phyloP scores from a whole-genome alignment of 2,888 invertebrate species.

The Saturnia pavonia region DNA sequence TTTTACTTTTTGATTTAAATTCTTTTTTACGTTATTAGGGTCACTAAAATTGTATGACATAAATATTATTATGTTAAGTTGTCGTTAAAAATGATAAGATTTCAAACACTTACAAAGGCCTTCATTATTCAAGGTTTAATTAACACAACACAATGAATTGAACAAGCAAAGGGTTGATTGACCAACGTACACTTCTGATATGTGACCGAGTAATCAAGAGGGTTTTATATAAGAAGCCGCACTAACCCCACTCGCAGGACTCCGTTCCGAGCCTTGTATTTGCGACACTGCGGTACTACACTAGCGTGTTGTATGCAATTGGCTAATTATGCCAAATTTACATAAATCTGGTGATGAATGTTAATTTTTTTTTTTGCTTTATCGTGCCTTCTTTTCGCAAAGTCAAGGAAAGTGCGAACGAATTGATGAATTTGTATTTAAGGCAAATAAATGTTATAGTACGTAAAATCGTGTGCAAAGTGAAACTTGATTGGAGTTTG shows the following conservation, averaged over 20 bases:
- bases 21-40: too few species aligned
- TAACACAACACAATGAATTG: constrained; percentile 43
- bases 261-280: constrained; percentile 27
- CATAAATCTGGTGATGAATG: constrained; percentile 16
- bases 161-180: constrained; percentile 36
- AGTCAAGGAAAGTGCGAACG: neutral
- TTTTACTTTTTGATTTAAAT: too few species aligned
- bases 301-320: constrained; percentile 30
- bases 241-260: constrained; percentile 22
- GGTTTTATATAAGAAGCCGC: constrained; percentile 59
- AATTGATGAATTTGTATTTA: constrained; percentile 5
- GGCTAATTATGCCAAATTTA: constrained; percentile 29
- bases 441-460: neutral
- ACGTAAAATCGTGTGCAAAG: neutral
- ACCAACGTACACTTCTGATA: constrained; percentile 49
- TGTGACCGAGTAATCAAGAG: constrained; percentile 42
- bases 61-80: neutral
- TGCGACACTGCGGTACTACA: constrained; percentile 37
- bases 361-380: constrained; percentile 12
- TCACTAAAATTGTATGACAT: neutral
- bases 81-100: neutral
- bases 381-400: constrained; percentile 3
- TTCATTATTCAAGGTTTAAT: constrained; percentile 49
- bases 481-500: neutral
- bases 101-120: constrained; percentile 63